Percentiles rank a stretch among this genome's conserved stretches.
Conservation (phyloP, 2,113 vertebrate genomes). For the Probosciger aterrimus region DNA sequence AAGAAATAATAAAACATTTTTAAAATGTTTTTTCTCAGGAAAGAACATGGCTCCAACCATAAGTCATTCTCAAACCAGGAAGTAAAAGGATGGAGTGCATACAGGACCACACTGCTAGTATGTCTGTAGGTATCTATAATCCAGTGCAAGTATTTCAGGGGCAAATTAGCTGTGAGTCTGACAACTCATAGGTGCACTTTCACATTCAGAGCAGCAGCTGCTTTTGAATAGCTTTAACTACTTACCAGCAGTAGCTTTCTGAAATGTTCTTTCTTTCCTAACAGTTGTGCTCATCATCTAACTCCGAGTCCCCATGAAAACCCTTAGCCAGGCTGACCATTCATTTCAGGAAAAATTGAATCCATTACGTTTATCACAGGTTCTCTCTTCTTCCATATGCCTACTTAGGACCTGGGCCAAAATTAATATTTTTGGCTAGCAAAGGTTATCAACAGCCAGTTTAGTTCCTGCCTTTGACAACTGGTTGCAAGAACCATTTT, state of each 20-base stretch:
- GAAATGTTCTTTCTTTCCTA: background rate
- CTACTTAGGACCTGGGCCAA: background rate
- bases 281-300: background rate
- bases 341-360: background rate
- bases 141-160: background rate
- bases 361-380: background rate
- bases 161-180: background rate
- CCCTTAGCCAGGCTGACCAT: background rate
- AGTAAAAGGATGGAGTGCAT: background rate
- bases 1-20: background rate
- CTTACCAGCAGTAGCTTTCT: background rate
- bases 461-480: background rate
- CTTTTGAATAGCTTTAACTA: background rate
- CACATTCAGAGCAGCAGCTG: background rate
- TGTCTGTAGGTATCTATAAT: background rate
- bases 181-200: background rate
- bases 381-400: background rate
- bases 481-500: background rate
- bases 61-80: background rate
- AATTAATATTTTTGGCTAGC: background rate
- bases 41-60: background rate
- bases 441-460: background rate
- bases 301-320: background rate
- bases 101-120: background rate
- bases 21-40: background rate